A percentile compares a stretch with the other conserved stretches of the same genome.
Conservation (phyloP, 1,140 invertebrate species). For the Pseudomyrmex dendroicus region DNA sequence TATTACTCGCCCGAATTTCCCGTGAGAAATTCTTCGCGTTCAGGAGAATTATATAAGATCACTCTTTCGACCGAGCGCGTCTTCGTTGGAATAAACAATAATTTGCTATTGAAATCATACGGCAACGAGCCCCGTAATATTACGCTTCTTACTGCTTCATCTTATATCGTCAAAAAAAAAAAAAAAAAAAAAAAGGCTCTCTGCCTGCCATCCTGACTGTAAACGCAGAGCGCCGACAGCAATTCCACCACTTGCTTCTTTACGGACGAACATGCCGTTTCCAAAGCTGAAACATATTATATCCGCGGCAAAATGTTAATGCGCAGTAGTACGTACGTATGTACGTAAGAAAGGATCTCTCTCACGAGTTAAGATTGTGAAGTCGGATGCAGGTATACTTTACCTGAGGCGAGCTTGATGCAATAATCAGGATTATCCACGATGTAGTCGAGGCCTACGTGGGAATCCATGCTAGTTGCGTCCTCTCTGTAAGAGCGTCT, state of each 20-base stretch:
- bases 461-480: constrained; percentile 90
- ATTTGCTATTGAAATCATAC: neutral
- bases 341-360: no score
- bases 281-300: constrained; percentile 88
- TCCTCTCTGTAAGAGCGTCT: constrained; percentile 77
- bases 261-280: constrained; percentile 93
- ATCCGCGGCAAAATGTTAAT: constrained; percentile 36
- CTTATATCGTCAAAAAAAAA: no score
- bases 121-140: neutral
- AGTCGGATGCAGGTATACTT: constrained; percentile 66
- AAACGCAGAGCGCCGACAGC: constrained; percentile 94
- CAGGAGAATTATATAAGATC: neutral
- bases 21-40: constrained; percentile 1
- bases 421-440: constrained; percentile 97
- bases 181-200: constrained; percentile 84
- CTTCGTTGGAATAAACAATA: neutral
- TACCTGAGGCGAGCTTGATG: constrained; percentile 93
- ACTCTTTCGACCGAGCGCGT: neutral
- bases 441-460: constrained; percentile 96
- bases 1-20: neutral
- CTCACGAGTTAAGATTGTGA: neutral
- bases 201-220: constrained; percentile 93
- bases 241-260: constrained; percentile 97
- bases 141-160: no score
- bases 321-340: no score